Percentiles rank a stretch among this genome's conserved stretches.
These are phyloP conservation scores for Meloe dianella DNA, from an alignment of 2,888 invertebrate genomes.

Conservation along the genomic window DNA sequence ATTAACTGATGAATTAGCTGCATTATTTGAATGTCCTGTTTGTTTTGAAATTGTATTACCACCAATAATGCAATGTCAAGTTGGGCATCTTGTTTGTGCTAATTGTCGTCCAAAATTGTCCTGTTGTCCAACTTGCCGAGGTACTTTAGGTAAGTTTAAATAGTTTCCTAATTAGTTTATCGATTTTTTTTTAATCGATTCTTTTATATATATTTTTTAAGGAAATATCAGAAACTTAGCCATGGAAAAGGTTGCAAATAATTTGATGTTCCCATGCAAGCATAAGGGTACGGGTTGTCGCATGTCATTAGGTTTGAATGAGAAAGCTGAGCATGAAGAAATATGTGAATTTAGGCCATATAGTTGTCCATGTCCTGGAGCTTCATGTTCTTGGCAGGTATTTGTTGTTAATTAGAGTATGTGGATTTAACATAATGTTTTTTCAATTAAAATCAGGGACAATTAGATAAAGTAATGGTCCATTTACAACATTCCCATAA, in stretches of 20 bases:
- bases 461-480: constrained; percentile 97
- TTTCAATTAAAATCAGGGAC: constrained; percentile 64
- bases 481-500: constrained; percentile 97
- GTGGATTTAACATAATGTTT: background rate
- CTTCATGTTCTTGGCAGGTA: constrained; percentile 96
- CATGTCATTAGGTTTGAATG: constrained; percentile 91
- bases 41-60: constrained; percentile 99
- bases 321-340: constrained; percentile 98
- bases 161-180: background rate
- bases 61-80: constrained; percentile 98
- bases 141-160: constrained; percentile 75
- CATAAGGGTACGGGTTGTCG: constrained; percentile 95
- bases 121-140: constrained; percentile 98
- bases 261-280: constrained; percentile 98
- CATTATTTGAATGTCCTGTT: constrained; percentile 94
- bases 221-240: constrained; percentile 97
- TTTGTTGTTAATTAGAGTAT: background rate
- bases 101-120: constrained; percentile 96
- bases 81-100: constrained; percentile 98
- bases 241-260: constrained; percentile 99
- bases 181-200: constrained; percentile 1
- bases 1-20: constrained; percentile 86
- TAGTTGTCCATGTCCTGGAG: constrained; percentile 98
- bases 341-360: constrained; percentile 98
- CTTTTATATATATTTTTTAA: constrained; percentile 20